Evolutionary conservation across 2,113 vertebrate genomes (phyloP).

Genomic region (Cyprinodon variegatus): DNA sequence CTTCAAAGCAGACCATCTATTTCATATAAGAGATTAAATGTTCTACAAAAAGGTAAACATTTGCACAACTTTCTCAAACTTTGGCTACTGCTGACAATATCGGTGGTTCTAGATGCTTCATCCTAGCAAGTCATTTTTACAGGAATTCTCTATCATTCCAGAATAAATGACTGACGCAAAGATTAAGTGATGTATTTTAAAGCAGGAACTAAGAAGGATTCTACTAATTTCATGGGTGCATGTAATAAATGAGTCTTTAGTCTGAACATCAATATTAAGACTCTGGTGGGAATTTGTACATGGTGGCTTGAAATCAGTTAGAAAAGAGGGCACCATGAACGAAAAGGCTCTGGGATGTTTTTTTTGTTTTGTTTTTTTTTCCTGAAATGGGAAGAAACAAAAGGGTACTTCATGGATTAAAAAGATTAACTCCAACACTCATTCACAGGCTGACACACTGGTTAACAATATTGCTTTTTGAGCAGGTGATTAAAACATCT

Average conservation of each 20-base stretch:
- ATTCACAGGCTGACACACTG: conserved; percentile 4
- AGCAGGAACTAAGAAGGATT: conserved; percentile 39
- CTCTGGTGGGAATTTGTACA: conserved; percentile 33
- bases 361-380: conserved; percentile 28
- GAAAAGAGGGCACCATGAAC: conserved; percentile 29
- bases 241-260: conserved; percentile 56
- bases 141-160: conserved; percentile 12
- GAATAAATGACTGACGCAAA: conserved; percentile 23
- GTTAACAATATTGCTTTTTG: not conserved
- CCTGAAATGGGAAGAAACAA: conserved; percentile 17
- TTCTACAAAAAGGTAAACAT: not conserved
- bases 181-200: conserved; percentile 35
- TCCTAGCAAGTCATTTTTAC: conserved; percentile 1
- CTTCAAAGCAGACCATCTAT: not conserved
- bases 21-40: not conserved
- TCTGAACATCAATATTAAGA: conserved; percentile 52
- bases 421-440: conserved; percentile 30
- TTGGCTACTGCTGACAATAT: not conserved
- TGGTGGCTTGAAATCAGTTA: conserved; percentile 38
- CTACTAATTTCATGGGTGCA: conserved; percentile 58
- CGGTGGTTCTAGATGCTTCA: conserved; percentile 4
- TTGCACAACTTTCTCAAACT: not conserved
- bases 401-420: conserved; percentile 24
- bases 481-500: too few species aligned
- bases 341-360: conserved; percentile 12